Evolutionary conservation across 2,888 invertebrate species (phyloP), one percentile per base, ranked within the genome.

Genomic region (Andrena fulva): DNA sequence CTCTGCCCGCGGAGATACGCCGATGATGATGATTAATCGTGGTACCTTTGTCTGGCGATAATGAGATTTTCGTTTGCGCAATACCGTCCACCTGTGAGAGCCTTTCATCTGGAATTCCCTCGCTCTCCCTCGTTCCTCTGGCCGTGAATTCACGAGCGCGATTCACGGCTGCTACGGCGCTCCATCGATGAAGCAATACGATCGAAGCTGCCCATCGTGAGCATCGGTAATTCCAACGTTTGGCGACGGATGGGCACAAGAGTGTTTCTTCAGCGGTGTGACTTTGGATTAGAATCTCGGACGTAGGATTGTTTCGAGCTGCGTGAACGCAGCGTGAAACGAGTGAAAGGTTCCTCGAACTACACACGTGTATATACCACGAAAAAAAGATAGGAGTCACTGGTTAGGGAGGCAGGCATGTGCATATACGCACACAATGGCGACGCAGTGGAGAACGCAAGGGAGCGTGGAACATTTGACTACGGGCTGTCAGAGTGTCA

Each of bases 381-480:
- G 77, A 82, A 82, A 83, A 77, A 8, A 24, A 63, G 63, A 79
- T 16, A 42, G 81, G 62, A 81, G 62, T 83, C 77, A 68, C 75
- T 86, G 85, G 42, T 77, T 81, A 76, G 80, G 77, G 87, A 81
- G 75, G 79, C 83, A 62, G 35, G 71, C 79, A 73, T 87, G 77
- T 76, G 77, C 75, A 77, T 84, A 78, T 35, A 74, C 63, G 70
- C 71, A 85, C 77, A 85, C 87, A 84, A 85, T 76, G 76, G 67
- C 77, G 77, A 76, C 75, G 78, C 67, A 64, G 86, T 85, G 75
- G 89, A 72, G 83, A 75, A 89, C 82, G 89, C 92, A 92, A 77
- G 92, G 90, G 91, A 93, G 89, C 93, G 93, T 93, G 92, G 92
- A 93, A 92, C 91, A 92, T 93, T 92, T 91, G 92, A 92, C 92